Base-by-base conservation (phyloP, 2,888 invertebrate genomes). In the Melinaea marsaeus region DNA sequence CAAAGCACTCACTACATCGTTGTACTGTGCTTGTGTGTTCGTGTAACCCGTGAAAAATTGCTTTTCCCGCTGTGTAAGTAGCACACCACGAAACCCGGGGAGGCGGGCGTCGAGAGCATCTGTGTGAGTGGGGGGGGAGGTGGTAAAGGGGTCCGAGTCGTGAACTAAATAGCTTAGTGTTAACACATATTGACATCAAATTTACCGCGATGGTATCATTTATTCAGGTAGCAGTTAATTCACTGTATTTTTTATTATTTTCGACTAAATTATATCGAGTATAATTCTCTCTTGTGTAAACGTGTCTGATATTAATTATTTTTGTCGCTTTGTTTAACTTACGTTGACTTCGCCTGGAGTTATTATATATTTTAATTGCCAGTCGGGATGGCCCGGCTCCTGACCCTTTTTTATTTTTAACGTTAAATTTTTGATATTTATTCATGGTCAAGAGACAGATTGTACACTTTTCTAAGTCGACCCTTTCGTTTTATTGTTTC, bases 161-260 rank as follows among this genome's bases (percentile, higher is more conserved):
- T 89, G 89, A 90, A 90, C 90, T 90, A 90, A 90, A 90, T 90
- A 90, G 90, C 90, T 90, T 90, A 90, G 89, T 89, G 90, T 90
- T 90, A 90, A 90, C 90, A 90, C 90, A 90, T 90, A 90, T 90
- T 90, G 90, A 90, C 90, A 90, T 90, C 87, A 89, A 90, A 89
- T 90, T 90, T 86, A 86, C 89, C 88, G 85, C 89, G 86, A 89
- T 88, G 85, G 81, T 90, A 90, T 90, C 90, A 89, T 88, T 90
- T 88, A 90, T 90, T 90, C 88, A 89, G 85, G 86, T 86, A 81
- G 86, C 86, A 81, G 85, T 88, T 83, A 80, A 83, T 80, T 82
- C 80, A 84, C 84, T 85, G 84, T 83, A 80, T 81, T 85, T 84
- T 86, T 83, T 75, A 80, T 80, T 79, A 76, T 74, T 79, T 78